Base-by-base conservation (phyloP, 2,797 vertebrate genomes). In the Propithecus deckenii region DNA sequence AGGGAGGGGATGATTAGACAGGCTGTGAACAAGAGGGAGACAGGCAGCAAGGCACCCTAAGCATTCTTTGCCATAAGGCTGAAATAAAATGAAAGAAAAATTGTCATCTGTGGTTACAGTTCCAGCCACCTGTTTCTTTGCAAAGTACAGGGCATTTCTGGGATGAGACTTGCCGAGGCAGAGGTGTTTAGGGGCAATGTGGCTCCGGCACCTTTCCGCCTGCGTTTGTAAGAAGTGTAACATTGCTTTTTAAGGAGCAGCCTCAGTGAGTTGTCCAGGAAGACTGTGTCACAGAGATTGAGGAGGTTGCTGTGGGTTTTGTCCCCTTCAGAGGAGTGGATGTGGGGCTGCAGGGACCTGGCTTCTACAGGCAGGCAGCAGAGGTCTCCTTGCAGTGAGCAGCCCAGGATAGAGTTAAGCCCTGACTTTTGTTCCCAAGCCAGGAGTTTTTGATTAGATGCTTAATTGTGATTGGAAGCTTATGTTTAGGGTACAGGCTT, bases 401-500 rank as follows among this genome's bases (percentile, higher is more conserved):
- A 81, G 76, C 0, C 0, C 11, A 59, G 18, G 55, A 17, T 74
- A 91, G 80, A 55, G 50, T 94, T 95, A 93, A 11, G 50, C 61
- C 50, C 35, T 75, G 67, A 78, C 30, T 43, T 93, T 5, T 30
- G 18, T 95, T 93, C 2, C 0, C 20, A 63, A 28, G 35, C 61
- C 32, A 86, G 43, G 76, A 61, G 23, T 83, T 96, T 41, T 55
- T 91, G 63, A 71, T 97, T 97, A 87, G 15, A 93, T 87, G n/a
- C 22, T 87, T 97, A 90, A 59, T 97, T 97, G 89, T 71, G 15
- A 32, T 76, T 91, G 61, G 38, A 95, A 93, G 38, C 2, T 59
- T 22, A 13, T 96, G 95, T 22, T 93, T 78, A 76, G 43, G 30
- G 81, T 94, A 43, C 46, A 32, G 11, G 13, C 61, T 86, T 72